Evolutionary conservation across 2,797 vertebrate species (phyloP).

Genomic region (Rallus crepitans): DNA sequence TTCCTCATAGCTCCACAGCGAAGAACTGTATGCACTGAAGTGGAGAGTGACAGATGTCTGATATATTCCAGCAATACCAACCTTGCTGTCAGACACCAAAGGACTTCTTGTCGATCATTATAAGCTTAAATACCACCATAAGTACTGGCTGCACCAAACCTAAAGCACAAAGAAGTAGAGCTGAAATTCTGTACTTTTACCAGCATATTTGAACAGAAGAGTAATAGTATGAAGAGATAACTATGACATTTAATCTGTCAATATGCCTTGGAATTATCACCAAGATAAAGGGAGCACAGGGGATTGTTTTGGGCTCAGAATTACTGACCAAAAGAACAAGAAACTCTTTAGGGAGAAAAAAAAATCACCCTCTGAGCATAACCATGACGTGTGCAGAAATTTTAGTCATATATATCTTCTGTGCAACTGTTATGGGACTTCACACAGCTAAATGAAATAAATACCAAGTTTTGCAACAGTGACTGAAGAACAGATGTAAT

Average conservation of each 20-base stretch:
- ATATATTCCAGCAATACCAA: background rate
- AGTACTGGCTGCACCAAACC: background rate
- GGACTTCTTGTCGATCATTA: background rate
- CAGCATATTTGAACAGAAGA: background rate
- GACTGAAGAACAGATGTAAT: background rate
- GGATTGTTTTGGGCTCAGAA: background rate
- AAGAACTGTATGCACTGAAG: background rate
- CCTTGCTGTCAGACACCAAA: background rate
- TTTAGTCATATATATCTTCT: background rate
- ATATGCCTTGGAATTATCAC: background rate
- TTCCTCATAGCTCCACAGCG: background rate
- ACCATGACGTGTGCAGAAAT: background rate
- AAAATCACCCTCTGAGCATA: background rate
- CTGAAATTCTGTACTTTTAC: background rate
- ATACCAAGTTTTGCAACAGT: background rate
- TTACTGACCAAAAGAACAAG: background rate
- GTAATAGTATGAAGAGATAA: background rate
- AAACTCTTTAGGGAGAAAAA: background rate
- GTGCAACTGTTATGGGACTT: background rate
- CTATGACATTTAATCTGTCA: background rate
- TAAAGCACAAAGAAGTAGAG: background rate
- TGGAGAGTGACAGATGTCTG: background rate
- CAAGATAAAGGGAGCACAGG: background rate
- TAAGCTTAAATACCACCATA: background rate
- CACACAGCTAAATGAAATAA: background rate